Evolutionary conservation across 2,888 invertebrate genomes (phyloP).

Genomic region (Spisula subtruncata): DNA sequence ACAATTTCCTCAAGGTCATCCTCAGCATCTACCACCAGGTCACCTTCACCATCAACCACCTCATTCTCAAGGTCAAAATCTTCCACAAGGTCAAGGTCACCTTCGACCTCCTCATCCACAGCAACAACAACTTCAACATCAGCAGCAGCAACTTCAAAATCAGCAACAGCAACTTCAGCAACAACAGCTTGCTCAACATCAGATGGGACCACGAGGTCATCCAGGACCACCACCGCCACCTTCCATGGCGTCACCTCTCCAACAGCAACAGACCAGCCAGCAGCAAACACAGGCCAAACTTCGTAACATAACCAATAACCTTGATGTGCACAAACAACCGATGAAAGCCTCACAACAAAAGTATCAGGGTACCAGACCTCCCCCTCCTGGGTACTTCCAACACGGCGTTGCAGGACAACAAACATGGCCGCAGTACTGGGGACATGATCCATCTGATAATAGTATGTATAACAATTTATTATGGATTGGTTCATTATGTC

Average conservation of each 20-base stretch:
- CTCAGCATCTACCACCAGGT: background rate
- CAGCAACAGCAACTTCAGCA: constrained; percentile 49
- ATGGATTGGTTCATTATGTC: too few species aligned
- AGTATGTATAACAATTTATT: constrained; percentile 84
- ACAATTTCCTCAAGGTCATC: constrained; percentile 35
- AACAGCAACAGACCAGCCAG: constrained; percentile 35
- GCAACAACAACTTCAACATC: constrained; percentile 48
- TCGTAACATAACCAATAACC: constrained; percentile 67
- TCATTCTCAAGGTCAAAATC: constrained; percentile 37
- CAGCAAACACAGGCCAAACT: constrained; percentile 59
- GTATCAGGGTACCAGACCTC: constrained; percentile 63
- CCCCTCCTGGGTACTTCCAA: constrained; percentile 70
- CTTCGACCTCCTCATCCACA: constrained; percentile 49
- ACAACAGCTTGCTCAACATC: constrained; percentile 44
- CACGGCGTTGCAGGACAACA: constrained; percentile 54
- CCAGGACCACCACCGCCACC: constrained; percentile 50
- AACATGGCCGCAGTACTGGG: constrained; percentile 78
- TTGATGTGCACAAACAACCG: constrained; percentile 60
- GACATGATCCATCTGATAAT: constrained; percentile 97
- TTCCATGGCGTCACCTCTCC: constrained; percentile 1
- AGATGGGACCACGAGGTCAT: constrained; percentile 36
- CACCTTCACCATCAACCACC: constrained; percentile 20
- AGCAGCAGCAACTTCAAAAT: constrained; percentile 43
- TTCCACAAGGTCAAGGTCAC: constrained; percentile 39
- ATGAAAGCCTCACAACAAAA: constrained; percentile 50